These are phyloP conservation scores for Ceraclea dissimilis DNA, from an alignment of 2,888 invertebrate species.

Conservation along the genomic window DNA sequence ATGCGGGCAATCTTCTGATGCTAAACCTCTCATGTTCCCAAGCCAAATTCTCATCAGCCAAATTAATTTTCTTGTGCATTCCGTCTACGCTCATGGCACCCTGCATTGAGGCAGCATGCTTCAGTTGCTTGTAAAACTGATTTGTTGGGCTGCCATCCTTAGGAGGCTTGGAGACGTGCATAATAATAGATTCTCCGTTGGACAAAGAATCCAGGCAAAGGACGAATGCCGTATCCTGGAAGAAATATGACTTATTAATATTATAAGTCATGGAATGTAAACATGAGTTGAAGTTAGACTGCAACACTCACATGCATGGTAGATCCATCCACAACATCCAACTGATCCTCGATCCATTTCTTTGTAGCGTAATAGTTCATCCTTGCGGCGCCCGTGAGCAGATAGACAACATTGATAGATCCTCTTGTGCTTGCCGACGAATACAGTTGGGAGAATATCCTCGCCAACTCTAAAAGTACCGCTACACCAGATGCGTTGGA, in stretches of 20 bases:
- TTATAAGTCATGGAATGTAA: not conserved
- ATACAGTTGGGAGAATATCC: constrained; percentile 83
- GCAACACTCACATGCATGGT: constrained; percentile 55
- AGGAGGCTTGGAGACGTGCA: constrained; percentile 96
- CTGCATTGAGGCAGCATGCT: constrained; percentile 43
- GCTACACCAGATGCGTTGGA: constrained; percentile 89
- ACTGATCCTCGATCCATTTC: constrained; percentile 90
- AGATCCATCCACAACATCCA: constrained; percentile 68
- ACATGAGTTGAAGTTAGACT: not conserved
- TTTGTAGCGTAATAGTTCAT: constrained; percentile 92
- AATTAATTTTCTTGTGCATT: constrained; percentile 92
- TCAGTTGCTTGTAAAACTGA: constrained; percentile 57
- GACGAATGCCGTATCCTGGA: constrained; percentile 80
- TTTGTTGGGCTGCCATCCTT: constrained; percentile 73
- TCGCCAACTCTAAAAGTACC: constrained; percentile 76
- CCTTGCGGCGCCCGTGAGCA: constrained; percentile 85
- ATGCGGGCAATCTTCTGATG: constrained; percentile 83
- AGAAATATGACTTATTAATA: constrained; percentile 16
- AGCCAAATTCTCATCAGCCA: constrained; percentile 82
- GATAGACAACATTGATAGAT: constrained; percentile 74
- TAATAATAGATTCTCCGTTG: constrained; percentile 56
- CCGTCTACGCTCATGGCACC: constrained; percentile 49
- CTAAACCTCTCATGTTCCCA: constrained; percentile 98
- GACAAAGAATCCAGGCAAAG: constrained; percentile 83
- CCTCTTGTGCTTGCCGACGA: constrained; percentile 64